Evolutionary conservation across 2,113 vertebrate genomes (phyloP), one percentile per base, ranked within the genome.

Genomic region (Neofelis nebulosa): DNA sequence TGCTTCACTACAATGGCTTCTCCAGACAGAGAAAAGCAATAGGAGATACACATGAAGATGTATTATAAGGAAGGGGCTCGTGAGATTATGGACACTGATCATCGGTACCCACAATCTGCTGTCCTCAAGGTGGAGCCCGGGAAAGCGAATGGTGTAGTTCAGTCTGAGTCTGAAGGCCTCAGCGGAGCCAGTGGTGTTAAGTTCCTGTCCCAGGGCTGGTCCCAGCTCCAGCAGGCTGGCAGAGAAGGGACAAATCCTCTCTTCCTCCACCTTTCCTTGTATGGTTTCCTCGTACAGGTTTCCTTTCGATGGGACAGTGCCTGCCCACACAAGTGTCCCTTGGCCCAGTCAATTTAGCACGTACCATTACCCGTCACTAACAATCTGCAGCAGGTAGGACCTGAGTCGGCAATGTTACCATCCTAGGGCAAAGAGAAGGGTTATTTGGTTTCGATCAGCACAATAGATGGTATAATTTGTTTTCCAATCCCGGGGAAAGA

Each of bases 391-490:
- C n/a, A 85, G 18, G 5, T 33, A 4, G 84, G 82, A 19, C 61
- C 71, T 1, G 21, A 48, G 18, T 5, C 71, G 45, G 65, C 25
- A 73, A 9, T 38, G 33, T 45, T 23, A 65, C 71, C 14, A 19
- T 76, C 69, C 65, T 55, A 38, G 50, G 25, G 21, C 19, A 90
- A 33, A 79, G 16, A 92, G 50, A 57, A 87, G 57, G n/a, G 50
- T 76, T 25, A 31, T 92, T 95, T 96, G 31, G 21, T 80, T 85
- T 89, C 78, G 38, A 55, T 19, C 48, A 83, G 85, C 71, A 61
- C 27, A 79, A 48, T 71, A 33, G 25, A 61, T 63, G 71, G 52
- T 27, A 41, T 10, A 14, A 86, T 87, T 85, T 0, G 0, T 66
- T 65, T 71, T 55, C 88, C 71, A 65, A 45, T 36, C 9, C 33